Conservation (phyloP, 2,797 vertebrate genomes). For the Pantherophis alleghaniensis region DNA sequence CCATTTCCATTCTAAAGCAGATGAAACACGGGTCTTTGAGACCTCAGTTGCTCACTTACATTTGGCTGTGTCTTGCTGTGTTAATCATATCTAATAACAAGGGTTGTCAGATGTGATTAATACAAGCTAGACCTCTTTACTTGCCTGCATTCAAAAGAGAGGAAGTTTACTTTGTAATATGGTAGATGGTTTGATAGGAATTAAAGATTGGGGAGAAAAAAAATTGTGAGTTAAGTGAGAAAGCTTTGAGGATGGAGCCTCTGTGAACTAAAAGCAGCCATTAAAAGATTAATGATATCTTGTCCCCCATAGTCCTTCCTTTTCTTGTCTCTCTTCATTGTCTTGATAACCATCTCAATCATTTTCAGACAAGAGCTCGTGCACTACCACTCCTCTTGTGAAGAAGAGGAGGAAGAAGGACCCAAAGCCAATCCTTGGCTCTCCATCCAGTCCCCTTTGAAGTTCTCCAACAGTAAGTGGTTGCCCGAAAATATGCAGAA, state of each 20-base stretch:
- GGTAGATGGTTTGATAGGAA: neutral
- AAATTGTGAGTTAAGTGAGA: neutral
- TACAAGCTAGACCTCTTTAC: neutral
- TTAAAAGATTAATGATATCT: neutral
- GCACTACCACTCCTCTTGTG: constrained; percentile 53
- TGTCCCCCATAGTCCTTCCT: neutral
- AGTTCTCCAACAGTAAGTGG: constrained; percentile 46
- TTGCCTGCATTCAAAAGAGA: neutral
- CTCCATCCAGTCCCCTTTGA: constrained; percentile 41
- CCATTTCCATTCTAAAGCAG: neutral
- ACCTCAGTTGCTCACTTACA: neutral
- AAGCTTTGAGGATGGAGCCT: neutral
- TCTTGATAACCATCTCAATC: neutral
- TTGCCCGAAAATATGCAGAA: neutral
- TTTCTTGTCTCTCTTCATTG: neutral
- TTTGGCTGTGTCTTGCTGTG: neutral
- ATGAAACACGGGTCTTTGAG: neutral
- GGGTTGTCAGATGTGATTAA: neutral
- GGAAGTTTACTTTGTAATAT: neutral
- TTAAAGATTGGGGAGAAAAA: no score
- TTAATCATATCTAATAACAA: neutral
- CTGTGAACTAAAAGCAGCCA: neutral
- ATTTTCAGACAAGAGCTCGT: constrained; percentile 59
- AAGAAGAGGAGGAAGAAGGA: constrained; percentile 47
- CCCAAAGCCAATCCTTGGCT: constrained; percentile 60